These are phyloP conservation scores for Halictus quadricinctus DNA, from an alignment of 2,888 invertebrate species.

Conservation along the genomic window DNA sequence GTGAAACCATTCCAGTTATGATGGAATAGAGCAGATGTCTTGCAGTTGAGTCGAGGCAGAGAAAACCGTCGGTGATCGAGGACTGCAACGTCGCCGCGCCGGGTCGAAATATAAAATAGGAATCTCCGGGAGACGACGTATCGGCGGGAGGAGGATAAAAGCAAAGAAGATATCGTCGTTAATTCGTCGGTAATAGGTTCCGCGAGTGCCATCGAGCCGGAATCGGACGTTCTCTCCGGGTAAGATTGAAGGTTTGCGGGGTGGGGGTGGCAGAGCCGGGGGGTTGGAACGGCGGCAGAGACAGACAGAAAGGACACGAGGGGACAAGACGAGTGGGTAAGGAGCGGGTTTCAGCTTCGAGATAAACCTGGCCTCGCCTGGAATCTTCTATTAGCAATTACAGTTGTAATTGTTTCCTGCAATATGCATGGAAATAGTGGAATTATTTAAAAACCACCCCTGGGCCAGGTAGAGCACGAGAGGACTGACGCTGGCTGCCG, in stretches of 20 bases:
- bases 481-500: slow-evolving; percentile 47
- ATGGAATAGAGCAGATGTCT: not conserved
- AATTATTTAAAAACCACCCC: slow-evolving; percentile 82
- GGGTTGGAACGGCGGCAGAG: slow-evolving; percentile 43
- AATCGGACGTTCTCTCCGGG: slow-evolving; percentile 53
- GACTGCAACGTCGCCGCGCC: not conserved
- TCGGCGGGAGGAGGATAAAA: not conserved
- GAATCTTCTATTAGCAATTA: slow-evolving; percentile 83
- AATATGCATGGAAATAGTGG: slow-evolving; percentile 82
- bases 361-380: slow-evolving; percentile 82
- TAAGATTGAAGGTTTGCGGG: slow-evolving; percentile 57
- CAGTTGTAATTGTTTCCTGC: slow-evolving; percentile 83
- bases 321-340: slow-evolving; percentile 64
- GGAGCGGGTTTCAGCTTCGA: slow-evolving; percentile 74
- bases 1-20: not conserved
- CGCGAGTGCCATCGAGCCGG: slow-evolving; percentile 50
- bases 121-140: not conserved
- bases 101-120: not conserved
- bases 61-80: not conserved
- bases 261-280: slow-evolving; percentile 28
- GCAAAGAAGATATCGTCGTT: slow-evolving; percentile 28
- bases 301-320: slow-evolving; percentile 50
- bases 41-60: not conserved
- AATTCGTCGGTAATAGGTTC: slow-evolving; percentile 36
- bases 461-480: slow-evolving; percentile 27